Base-by-base conservation (phyloP, 2,113 vertebrate genomes). In the Silurus meridionalis region DNA sequence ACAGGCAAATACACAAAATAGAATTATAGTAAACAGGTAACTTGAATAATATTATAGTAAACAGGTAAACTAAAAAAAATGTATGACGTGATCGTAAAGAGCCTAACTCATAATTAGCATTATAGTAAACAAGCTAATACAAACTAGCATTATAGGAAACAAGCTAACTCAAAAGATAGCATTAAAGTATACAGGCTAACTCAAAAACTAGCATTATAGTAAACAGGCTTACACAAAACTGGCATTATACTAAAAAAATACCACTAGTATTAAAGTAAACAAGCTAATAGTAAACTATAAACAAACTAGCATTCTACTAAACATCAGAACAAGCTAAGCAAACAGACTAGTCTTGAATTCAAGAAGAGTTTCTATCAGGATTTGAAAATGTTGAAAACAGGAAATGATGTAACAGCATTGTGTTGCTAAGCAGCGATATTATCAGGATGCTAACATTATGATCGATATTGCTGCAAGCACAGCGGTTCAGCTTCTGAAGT, bases 401-500 rank as follows among this genome's bases (percentile, higher is more conserved):
- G 28, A 80, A 61, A 19, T 58, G 57, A 80, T 60, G 78, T 21
- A 5, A 21, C 46, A 9, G 8, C n/a, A 57, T 28, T 14, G 4
- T 19, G n/a, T 37, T 19, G 37, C 48, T 58, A 8, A 9, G 53
- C 1, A 46, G 28, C 60, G 50, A 77, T 46, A 6, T 80, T 46
- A 60, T 58, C 25, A 80, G 55, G n/a, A 58, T 37, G 14, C 58
- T 3, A 48, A 21, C 21, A 5, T 46, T 46, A 60, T 0, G 3
- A n/a, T 23, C 23, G 48, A 52, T 63, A n/a, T 78, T 79, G 37
- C 5, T 2, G 74, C 23, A 84, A 75, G 77, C 83, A 84, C 57
- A 61, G 8, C 55, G 72, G 58, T 75, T 55, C 53, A 58, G n/a
- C 50, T 48, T 55, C 1, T 55, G 37, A 77, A 77, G 52, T 25